Conservation (phyloP, 2,888 invertebrate genomes). For the Phyllotreta cruciferae region DNA sequence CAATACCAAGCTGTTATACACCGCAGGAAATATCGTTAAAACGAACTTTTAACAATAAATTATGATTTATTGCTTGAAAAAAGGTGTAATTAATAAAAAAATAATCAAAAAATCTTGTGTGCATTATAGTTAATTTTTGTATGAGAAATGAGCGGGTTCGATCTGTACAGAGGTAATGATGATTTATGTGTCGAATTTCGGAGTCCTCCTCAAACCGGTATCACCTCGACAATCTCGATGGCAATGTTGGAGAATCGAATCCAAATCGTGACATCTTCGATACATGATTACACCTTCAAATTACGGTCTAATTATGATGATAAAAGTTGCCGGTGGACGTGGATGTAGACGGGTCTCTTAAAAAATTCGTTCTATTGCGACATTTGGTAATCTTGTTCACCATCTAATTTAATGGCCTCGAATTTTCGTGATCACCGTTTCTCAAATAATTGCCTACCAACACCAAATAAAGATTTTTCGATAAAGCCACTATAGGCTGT, state of each 20-base stretch:
- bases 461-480: constrained; percentile 34
- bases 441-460: constrained; percentile 35
- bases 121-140: too few relatives aligned
- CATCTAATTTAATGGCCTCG: constrained; percentile 33
- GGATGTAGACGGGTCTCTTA: constrained; percentile 26
- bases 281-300: constrained; percentile 38
- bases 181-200: constrained; percentile 28
- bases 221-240: constrained; percentile 23
- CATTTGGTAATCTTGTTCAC: constrained; percentile 38
- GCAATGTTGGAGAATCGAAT: constrained; percentile 33
- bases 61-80: too few relatives aligned
- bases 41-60: too few relatives aligned
- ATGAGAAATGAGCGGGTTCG: too few relatives aligned
- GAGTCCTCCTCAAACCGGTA: constrained; percentile 21
- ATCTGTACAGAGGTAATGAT: constrained; percentile 4
- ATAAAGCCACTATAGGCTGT: constrained; percentile 29
- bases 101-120: too few relatives aligned
- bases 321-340: constrained; percentile 31
- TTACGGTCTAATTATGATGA: constrained; percentile 37
- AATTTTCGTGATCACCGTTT: constrained; percentile 35
- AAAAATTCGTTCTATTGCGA: constrained; percentile 37
- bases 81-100: too few relatives aligned
- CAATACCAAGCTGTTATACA: too few relatives aligned
- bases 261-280: constrained; percentile 35
- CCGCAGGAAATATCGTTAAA: too few relatives aligned